Conservation (phyloP, 2,113 vertebrate genomes). For the Xenopus laevis region DNA sequence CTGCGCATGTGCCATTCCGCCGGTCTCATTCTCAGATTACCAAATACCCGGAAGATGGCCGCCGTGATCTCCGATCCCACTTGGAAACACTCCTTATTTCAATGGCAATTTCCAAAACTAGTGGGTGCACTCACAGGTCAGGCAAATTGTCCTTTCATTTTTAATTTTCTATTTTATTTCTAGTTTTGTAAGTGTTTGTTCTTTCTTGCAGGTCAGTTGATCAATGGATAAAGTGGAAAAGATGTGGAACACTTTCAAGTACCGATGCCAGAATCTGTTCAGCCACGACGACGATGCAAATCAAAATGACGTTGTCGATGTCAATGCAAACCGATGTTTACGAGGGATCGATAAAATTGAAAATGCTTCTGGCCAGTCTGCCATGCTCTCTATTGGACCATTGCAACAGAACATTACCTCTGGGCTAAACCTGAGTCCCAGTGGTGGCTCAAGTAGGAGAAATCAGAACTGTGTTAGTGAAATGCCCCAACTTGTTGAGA, state of each 20-base stretch:
- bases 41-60: too few species aligned
- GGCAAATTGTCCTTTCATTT: too few species aligned
- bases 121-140: too few species aligned
- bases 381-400: conserved; percentile 66
- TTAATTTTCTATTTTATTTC: too few species aligned
- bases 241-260: conserved; percentile 98
- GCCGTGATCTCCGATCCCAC: too few species aligned
- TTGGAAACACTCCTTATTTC: too few species aligned
- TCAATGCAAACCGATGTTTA: conserved; percentile 69
- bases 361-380: conserved; percentile 61
- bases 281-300: conserved; percentile 73
- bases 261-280: conserved; percentile 92
- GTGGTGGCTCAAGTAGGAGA: conserved; percentile 66
- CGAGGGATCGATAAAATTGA: conserved; percentile 68
- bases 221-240: conserved; percentile 91
- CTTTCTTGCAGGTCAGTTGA: conserved; percentile 70
- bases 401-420: conserved; percentile 67
- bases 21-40: too few species aligned
- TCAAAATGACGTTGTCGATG: conserved; percentile 65
- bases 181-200: conserved; percentile 29
- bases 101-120: too few species aligned
- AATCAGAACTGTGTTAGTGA: conserved; percentile 90
- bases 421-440: conserved; percentile 61
- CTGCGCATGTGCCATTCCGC: too few species aligned
- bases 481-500: conserved; percentile 91